phyloP scores from a whole-genome alignment of 2,797 vertebrate species.

The Hozukius guyotensis region DNA sequence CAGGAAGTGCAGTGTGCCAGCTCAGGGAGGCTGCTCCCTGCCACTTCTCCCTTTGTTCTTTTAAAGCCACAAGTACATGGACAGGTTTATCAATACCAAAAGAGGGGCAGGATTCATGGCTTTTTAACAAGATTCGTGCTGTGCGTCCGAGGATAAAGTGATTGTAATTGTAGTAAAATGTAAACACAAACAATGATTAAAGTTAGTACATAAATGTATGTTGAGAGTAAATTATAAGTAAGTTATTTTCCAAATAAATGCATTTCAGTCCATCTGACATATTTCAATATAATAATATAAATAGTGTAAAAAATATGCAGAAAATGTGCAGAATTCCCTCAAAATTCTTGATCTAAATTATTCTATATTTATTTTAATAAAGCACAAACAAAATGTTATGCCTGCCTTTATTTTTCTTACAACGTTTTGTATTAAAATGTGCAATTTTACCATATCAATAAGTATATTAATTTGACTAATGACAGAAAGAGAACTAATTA shows the following conservation, averaged over 20 bases:
- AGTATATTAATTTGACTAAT: neutral
- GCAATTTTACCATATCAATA: neutral
- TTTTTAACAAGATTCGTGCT: neutral
- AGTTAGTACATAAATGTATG: neutral
- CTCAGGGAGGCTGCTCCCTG: slow-evolving; percentile 15
- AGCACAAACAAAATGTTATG: neutral
- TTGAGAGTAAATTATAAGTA: neutral
- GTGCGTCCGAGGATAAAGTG: neutral
- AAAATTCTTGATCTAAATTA: neutral
- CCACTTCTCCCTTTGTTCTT: slow-evolving; percentile 35
- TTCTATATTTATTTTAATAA: neutral
- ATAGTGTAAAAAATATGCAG: neutral
- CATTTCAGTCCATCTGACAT: neutral
- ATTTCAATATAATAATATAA: neutral
- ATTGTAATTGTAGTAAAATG: neutral
- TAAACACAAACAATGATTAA: neutral
- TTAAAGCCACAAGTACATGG: neutral
- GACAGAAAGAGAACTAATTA: neutral
- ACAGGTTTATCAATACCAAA: slow-evolving; percentile 11
- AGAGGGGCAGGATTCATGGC: neutral
- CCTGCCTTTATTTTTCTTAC: neutral
- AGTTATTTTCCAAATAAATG: neutral
- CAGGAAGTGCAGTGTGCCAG: slow-evolving; percentile 53
- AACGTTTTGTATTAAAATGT: neutral
- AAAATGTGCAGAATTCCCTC: neutral